phyloP scores from a whole-genome alignment of 2,888 invertebrate species.

The Diarsia rubi region DNA sequence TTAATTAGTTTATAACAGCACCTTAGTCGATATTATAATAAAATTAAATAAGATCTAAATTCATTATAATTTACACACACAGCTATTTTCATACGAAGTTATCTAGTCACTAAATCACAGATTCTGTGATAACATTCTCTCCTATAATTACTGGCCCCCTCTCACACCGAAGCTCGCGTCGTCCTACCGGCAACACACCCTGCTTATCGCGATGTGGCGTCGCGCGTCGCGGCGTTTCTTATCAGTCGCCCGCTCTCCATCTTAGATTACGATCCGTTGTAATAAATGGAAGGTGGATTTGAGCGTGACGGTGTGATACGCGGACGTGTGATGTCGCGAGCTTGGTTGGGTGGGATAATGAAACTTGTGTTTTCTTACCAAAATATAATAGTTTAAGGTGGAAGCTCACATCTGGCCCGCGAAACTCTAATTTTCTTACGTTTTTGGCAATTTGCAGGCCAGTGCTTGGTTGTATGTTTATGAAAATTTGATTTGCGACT shows the following conservation, averaged over 20 bases:
- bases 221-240: conserved; percentile 73
- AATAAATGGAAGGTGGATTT: conserved; percentile 82
- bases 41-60: conserved; percentile 53
- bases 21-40: conserved; percentile 42
- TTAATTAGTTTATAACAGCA: conserved; percentile 48
- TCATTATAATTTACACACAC: conserved; percentile 61
- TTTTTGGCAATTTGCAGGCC: no score
- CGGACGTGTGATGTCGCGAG: conserved; percentile 67
- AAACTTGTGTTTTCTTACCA: conserved; percentile 47
- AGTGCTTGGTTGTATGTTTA: no score
- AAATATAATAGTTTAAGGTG: conserved; percentile 19
- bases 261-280: conserved; percentile 79
- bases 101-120: conserved; percentile 68
- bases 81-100: conserved; percentile 66
- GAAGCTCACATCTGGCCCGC: no score
- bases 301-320: conserved; percentile 81
- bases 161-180: conserved; percentile 67
- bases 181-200: conserved; percentile 65
- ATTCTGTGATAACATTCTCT: conserved; percentile 71
- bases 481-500: no score
- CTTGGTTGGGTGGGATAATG: conserved; percentile 45
- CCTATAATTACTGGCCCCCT: conserved; percentile 68
- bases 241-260: conserved; percentile 77
- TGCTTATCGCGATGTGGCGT: conserved; percentile 77
- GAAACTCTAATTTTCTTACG: no score